These are phyloP conservation scores for Callinectes sapidus DNA, from an alignment of 2,888 invertebrate species.

Conservation along the genomic window DNA sequence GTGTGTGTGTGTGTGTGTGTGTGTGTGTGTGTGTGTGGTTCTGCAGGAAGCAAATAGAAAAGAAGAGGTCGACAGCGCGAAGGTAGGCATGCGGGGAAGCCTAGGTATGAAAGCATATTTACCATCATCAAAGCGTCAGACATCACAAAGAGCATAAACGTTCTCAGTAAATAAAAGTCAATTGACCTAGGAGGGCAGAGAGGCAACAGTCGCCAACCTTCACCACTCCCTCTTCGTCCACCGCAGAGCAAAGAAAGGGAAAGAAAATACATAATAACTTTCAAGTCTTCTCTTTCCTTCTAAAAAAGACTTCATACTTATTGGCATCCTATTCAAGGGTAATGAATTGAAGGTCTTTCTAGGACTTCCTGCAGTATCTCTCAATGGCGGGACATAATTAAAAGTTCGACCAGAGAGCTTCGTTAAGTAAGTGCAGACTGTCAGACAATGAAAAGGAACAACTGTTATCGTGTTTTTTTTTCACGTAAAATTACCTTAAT, in stretches of 20 bases:
- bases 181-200: background rate
- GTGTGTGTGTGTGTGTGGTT: background rate
- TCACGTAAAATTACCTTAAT: background rate
- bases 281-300: background rate
- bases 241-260: background rate
- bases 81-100: background rate
- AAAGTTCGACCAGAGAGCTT: background rate
- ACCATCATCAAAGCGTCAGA: background rate
- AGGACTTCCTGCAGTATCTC: background rate
- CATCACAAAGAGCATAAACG: background rate
- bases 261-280: background rate
- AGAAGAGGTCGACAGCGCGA: background rate
- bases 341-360: background rate
- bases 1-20: background rate
- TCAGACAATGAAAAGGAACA: background rate
- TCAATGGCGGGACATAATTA: background rate
- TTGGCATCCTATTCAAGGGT: slow-evolving; percentile 7
- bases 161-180: background rate
- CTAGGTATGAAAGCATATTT: background rate
- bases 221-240: background rate
- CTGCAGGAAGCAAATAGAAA: background rate
- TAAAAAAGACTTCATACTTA: background rate
- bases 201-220: background rate
- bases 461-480: background rate
- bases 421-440: background rate